Conservation (phyloP, 35 echinoderm and acorn worm species). For the Eucidaris tribuloides region DNA sequence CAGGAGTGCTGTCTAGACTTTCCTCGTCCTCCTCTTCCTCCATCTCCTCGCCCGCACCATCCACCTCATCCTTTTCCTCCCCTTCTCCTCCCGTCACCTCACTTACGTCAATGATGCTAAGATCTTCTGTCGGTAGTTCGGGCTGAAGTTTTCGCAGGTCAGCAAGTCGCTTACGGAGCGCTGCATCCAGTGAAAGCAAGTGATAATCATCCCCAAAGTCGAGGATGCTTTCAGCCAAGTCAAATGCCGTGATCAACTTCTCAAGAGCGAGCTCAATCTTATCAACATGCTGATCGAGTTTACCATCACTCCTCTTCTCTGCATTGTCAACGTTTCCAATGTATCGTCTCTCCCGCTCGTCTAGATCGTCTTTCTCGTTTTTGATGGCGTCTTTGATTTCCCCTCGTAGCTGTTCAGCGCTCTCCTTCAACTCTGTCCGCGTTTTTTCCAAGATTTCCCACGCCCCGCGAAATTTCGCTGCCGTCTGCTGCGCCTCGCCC, state of each 20-base stretch:
- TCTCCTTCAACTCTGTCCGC: constrained; percentile 45
- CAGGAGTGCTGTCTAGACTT: neutral
- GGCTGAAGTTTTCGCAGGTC: constrained; percentile 41
- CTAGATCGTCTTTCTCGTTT: constrained; percentile 57
- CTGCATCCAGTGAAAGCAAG: constrained; percentile 43
- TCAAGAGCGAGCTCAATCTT: constrained; percentile 68
- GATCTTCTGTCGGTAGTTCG: constrained; percentile 51
- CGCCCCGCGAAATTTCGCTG: constrained; percentile 81
- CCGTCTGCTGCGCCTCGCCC: constrained; percentile 49
- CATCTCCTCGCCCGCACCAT: constrained; percentile 9
- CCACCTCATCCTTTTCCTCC: constrained; percentile 2
- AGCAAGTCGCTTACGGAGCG: constrained; percentile 32
- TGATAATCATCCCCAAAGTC: constrained; percentile 81
- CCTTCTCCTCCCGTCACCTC: constrained; percentile 42
- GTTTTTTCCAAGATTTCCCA: constrained; percentile 75
- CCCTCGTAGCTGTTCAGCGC: constrained; percentile 45
- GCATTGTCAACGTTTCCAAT: constrained; percentile 51
- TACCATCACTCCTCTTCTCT: constrained; percentile 45
- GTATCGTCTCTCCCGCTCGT: constrained; percentile 54
- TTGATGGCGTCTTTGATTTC: constrained; percentile 70
- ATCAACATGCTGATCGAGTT: constrained; percentile 52
- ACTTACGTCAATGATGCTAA: constrained; percentile 61
- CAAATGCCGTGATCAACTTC: constrained; percentile 65
- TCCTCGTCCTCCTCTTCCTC: neutral
- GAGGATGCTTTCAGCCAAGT: constrained; percentile 66